These are phyloP conservation scores for Crossaster papposus DNA, from an alignment of 53 echinoderm and acorn worm genomes.

Conservation along the genomic window DNA sequence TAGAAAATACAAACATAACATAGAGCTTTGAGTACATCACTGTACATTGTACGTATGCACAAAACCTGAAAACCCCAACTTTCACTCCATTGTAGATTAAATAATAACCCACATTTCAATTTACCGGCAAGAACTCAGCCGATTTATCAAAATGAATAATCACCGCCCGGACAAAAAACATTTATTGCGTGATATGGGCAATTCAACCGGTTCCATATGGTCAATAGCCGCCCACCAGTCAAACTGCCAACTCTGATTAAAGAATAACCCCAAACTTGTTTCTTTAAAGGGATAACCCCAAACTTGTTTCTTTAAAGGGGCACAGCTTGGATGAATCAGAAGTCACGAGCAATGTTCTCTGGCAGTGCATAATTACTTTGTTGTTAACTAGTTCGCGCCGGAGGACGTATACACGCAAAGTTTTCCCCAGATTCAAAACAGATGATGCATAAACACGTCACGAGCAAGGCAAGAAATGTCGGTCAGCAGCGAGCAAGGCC, in stretches of 20 bases:
- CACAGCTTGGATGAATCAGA: not conserved
- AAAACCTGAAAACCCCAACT: not conserved
- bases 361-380: too few relatives aligned
- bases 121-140: not conserved
- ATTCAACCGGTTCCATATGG: slow-evolving; percentile 1
- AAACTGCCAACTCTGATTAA: slow-evolving; percentile 1
- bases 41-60: not conserved
- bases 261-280: not conserved
- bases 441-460: too few relatives aligned
- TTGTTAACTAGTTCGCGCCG: too few relatives aligned
- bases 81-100: slow-evolving; percentile 8
- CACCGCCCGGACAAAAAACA: not conserved
- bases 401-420: too few relatives aligned
- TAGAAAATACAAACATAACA: too few relatives aligned
- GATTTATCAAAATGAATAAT: slow-evolving; percentile 25
- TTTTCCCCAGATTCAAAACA: too few relatives aligned
- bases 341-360: not conserved
- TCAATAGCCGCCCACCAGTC: slow-evolving; percentile 6
- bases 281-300: not conserved
- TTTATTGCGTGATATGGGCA: slow-evolving; percentile 6
- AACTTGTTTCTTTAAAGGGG: not conserved
- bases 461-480: too few relatives aligned
- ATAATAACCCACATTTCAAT: slow-evolving; percentile 16
- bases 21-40: too few relatives aligned
- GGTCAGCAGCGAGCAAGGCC: too few relatives aligned